Evolutionary conservation across 2,888 invertebrate species (phyloP), one percentile per base, ranked within the genome.

Genomic region (Ditula angustiorana): DNA sequence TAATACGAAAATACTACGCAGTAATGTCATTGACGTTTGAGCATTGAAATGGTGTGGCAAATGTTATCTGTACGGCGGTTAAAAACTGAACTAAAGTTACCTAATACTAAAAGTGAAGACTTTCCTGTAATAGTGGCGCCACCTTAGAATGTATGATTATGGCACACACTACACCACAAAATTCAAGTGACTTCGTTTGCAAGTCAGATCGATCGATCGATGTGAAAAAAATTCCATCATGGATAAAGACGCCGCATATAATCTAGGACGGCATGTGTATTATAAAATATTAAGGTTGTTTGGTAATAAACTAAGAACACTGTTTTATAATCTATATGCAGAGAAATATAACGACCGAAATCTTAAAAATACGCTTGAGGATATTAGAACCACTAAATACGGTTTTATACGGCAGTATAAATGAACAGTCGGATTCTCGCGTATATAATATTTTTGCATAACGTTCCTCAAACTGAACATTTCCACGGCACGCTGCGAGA

Each of bases 161-260:
- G 11, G 8, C 11, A 53, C 10, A 16, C 30, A 46, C 35, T 47
- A 69, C 71, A 70, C 73, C 71, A 80, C 77, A 78, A 78, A 80
- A 77, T 82, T 82, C 75, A 83, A 81, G 77, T 71, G 69, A 62
- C 71, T 66, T 77, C 73, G 72, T 86, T 85, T 83, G 72, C 80
- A 85, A 86, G 75, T 85, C 81, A 56, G 66, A 72, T 74, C 68
- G 66, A 76, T 77, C 69, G 67, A 69, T 67, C 19, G 47, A 23
- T 69, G 73, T 70, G 74, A 76, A 28, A 82, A 83, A 77, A 79
- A 79, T 82, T 81, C 79, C 80, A 77, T 79, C 67, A 68, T 62
- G 77, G 79, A 82, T 78, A 75, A 74, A 76, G 72, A 73, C 74
- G 73, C 66, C 67, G 75, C 64, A 35, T 53, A 50, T 62, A 23